Evolutionary conservation across 1,140 invertebrate genomes (phyloP), one percentile per base, ranked within the genome.

Genomic region (Physella acuta): DNA sequence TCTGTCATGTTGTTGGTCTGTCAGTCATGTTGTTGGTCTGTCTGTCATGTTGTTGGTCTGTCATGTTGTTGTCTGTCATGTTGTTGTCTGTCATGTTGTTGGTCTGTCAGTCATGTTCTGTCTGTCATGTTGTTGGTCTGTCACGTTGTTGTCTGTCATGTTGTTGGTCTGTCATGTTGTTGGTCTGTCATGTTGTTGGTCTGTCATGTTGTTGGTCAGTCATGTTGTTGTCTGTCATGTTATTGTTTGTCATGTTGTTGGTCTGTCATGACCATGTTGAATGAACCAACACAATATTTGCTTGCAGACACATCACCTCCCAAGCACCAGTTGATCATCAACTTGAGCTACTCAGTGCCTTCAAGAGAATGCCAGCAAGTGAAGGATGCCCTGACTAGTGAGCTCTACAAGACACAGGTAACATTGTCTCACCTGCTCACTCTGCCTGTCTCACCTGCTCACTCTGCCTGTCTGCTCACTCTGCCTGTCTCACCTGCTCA

Each of bases 331-430:
- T 28, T 64, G 2, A 26, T 64, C 30, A 53, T 64, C 20, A 34
- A 3, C 11, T n/a, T 64, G 51, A 14, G 28, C 14, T 64, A 64
- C 31, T n/a, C 44, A 51, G 62, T 64, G 26, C 62, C 62, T 3
- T 31, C 62, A 64, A 53, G 1, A 2, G 62, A 64, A 53, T 64
- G 39, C 33, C 28, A 1, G 14, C 37, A 39, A 52, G 62, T 64
- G 26, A 49, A 16, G 3, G 28, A 20, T 16, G 33, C 44, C 26
- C 30, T 64, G 24, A 24, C 30, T 20, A 24, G 14, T 11, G 28
- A 64, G 26, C 17, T 64, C 17, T 3, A 1, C 11, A 53, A 64
- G 3, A 64, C 62, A 17, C 62, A 52, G 49, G 62, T 64, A 64
- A n/a, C n/a, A n/a, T 56, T 56, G 17, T 28, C 11, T 26, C 28